phyloP scores from a whole-genome alignment of 2,797 vertebrate species.

The Coregonus suidteri region DNA sequence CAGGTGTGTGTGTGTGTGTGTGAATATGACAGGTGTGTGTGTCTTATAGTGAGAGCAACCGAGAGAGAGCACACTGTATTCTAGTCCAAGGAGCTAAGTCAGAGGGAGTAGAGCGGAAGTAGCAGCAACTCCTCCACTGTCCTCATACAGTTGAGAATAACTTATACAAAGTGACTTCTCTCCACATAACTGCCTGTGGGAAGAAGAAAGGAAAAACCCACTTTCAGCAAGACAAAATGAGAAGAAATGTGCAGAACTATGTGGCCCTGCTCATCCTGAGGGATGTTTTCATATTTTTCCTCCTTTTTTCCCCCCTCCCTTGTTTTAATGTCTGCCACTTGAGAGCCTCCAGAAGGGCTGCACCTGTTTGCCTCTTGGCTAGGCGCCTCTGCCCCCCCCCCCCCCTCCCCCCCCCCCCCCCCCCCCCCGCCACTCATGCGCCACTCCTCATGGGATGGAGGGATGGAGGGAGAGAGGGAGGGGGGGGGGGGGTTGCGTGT shows the following conservation, averaged over 20 bases:
- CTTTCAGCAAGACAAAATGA: conserved; percentile 46
- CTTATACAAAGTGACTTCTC: conserved; percentile 47
- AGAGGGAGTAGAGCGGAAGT: conserved; percentile 38
- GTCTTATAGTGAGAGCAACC: conserved; percentile 7
- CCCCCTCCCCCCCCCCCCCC: conserved; percentile 57
- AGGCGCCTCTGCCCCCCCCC: conserved; percentile 63
- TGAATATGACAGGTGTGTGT: conserved; percentile 20
- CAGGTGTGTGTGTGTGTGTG: conserved; percentile 29
- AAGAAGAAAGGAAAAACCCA: conserved; percentile 44
- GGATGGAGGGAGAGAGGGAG: conserved; percentile 54
- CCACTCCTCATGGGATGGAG: conserved; percentile 70
- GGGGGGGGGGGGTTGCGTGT: conserved; percentile 66
- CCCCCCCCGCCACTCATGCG: conserved; percentile 74
- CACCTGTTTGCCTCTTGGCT: conserved; percentile 85
- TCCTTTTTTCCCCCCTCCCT: conserved; percentile 45
- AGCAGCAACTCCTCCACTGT: conserved; percentile 48
- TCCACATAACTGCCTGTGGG: conserved; percentile 30
- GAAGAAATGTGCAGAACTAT: conserved; percentile 70
- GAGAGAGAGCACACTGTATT: not conserved
- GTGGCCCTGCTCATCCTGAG: conserved; percentile 71
- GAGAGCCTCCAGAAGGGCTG: conserved; percentile 83
- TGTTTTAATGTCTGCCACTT: conserved; percentile 79
- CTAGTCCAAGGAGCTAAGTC: not conserved
- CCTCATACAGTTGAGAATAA: conserved; percentile 36
- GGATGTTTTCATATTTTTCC: conserved; percentile 74